Evolutionary conservation across 53 echinoderm and acorn worm species (phyloP).

Genomic region (Patiria pectinifera): DNA sequence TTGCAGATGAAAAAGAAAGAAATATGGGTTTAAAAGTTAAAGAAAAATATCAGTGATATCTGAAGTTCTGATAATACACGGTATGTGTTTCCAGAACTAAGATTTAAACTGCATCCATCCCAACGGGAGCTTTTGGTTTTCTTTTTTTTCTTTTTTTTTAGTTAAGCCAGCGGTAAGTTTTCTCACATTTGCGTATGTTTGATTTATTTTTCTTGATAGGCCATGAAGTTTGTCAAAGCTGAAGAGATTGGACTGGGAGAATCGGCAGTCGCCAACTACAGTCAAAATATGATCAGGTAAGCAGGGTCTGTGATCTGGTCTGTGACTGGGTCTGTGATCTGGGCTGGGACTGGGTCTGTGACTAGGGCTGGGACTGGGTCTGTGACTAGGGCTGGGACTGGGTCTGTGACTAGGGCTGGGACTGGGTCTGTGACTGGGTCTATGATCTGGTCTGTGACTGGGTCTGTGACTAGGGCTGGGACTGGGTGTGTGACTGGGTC

Average conservation of each 20-base stretch:
- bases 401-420: background rate
- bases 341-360: background rate
- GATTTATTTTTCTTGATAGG: conserved; percentile 37
- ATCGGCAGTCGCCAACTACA: conserved; percentile 53
- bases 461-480: background rate
- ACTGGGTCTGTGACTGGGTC: background rate
- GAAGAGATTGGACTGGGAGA: conserved; percentile 65
- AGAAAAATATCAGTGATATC: too few relatives aligned
- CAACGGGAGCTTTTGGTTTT: too few relatives aligned
- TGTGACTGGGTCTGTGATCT: background rate
- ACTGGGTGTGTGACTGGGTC: background rate
- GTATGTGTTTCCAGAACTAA: too few relatives aligned
- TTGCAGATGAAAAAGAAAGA: too few relatives aligned
- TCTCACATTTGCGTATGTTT: background rate
- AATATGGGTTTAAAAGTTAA: too few relatives aligned
- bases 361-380: background rate
- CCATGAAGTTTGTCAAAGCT: conserved; percentile 68
- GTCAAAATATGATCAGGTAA: conserved; percentile 70
- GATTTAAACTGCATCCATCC: too few relatives aligned
- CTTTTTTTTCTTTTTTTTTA: too few relatives aligned
- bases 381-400: background rate
- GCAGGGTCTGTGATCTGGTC: background rate
- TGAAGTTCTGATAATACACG: too few relatives aligned
- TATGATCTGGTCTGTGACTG: background rate
- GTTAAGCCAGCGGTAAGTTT: too few relatives aligned